Evolutionary conservation across 2,113 vertebrate genomes (phyloP).

Genomic region (Ophthalmotilapia sp.): DNA sequence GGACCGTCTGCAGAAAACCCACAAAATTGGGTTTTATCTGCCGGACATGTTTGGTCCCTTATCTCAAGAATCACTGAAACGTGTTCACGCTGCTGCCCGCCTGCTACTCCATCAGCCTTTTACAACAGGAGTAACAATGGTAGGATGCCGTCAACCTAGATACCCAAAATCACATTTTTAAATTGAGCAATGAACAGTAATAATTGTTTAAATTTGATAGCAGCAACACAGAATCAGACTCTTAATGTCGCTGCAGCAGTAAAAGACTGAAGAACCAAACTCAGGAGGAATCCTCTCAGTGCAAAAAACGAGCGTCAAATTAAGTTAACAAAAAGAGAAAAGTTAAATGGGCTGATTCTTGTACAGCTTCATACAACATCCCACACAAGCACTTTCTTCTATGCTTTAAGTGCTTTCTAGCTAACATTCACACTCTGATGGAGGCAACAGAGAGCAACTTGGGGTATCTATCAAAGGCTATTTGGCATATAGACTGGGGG

Average conservation of each 20-base stretch:
- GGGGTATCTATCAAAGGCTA: not conserved
- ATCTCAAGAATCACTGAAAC: not conserved
- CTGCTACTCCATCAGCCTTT: not conserved
- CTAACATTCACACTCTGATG: not conserved
- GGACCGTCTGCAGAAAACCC: not conserved
- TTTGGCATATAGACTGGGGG: not conserved
- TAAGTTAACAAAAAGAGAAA: not conserved
- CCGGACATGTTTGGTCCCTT: fast-evolving
- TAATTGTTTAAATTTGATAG: not conserved
- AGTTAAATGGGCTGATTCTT: fast-evolving
- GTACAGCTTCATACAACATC: not conserved
- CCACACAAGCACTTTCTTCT: not conserved
- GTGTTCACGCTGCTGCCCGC: not conserved
- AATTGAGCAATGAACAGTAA: not conserved
- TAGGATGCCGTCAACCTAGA: not conserved
- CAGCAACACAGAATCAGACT: not conserved
- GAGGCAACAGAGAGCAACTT: fast-evolving
- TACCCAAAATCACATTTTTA: not conserved
- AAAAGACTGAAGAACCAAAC: not conserved
- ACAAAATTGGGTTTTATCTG: fast-evolving
- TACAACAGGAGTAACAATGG: not conserved
- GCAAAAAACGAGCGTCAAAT: not conserved
- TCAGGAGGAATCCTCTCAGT: not conserved
- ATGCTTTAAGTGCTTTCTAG: not conserved
- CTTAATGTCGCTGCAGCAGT: not conserved